Evolutionary conservation across 2,797 vertebrate species (phyloP).

Genomic region (Galagoides demidoff): DNA sequence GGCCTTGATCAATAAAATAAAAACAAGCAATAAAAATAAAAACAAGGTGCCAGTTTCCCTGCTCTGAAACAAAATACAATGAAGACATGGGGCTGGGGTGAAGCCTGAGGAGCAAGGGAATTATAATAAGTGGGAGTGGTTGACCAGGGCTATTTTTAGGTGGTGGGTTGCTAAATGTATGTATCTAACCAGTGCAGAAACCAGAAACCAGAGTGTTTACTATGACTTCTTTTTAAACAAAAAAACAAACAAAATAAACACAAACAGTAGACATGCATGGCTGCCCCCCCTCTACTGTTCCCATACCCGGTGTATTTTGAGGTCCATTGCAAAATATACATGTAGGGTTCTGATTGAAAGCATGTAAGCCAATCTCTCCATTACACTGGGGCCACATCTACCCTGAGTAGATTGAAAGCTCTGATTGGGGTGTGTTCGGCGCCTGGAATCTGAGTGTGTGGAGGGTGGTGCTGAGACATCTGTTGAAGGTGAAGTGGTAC

Average conservation of each 20-base stretch:
- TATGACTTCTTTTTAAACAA: not conserved
- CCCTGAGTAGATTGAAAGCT: not conserved
- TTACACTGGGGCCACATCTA: fast-evolving
- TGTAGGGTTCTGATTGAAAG: fast-evolving
- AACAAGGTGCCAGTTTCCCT: not conserved
- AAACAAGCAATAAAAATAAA: not conserved
- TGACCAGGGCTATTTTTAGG: not conserved
- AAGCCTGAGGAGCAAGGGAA: not conserved
- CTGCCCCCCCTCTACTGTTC: not conserved
- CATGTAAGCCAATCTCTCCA: not conserved
- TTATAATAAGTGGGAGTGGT: not conserved
- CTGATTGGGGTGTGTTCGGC: too few species aligned
- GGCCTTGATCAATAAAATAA: not conserved
- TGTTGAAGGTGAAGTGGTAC: not conserved
- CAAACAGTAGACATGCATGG: not conserved
- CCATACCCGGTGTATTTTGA: not conserved
- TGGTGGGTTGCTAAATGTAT: not conserved
- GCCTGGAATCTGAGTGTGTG: not conserved
- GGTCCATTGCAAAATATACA: not conserved
- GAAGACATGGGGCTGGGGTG: not conserved
- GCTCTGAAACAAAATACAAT: not conserved
- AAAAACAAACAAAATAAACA: not conserved
- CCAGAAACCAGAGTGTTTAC: not conserved
- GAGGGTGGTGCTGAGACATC: not conserved
- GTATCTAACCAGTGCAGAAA: not conserved